Conservation (phyloP, 2,113 vertebrate species). For the Rhynchopsitta pachyrhyncha region DNA sequence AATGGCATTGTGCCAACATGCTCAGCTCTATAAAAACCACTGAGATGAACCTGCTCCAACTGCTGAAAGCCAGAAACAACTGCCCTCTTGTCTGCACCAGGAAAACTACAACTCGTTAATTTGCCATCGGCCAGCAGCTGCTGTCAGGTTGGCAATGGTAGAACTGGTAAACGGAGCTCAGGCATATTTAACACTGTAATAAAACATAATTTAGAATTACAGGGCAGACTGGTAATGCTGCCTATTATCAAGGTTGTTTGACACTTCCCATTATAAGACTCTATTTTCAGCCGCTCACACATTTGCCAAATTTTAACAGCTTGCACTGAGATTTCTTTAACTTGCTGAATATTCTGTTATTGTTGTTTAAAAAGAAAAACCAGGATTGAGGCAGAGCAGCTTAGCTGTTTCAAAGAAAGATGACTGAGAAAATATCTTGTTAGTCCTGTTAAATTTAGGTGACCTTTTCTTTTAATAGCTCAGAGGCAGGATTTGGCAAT, state of each 20-base stretch:
- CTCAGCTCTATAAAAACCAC: background rate
- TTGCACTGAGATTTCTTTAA: constrained; percentile 45
- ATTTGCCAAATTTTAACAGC: constrained; percentile 62
- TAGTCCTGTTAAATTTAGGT: constrained; percentile 41
- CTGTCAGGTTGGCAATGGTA: constrained; percentile 24
- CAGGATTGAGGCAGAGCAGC: background rate
- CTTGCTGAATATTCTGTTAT: constrained; percentile 30
- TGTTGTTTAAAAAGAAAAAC: constrained; percentile 3
- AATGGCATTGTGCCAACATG: constrained; percentile 32
- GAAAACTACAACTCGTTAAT: constrained; percentile 60
- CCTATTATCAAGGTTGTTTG: constrained; percentile 62
- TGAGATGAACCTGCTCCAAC: constrained; percentile 46
- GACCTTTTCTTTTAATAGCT: constrained; percentile 53
- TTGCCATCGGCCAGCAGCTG: constrained; percentile 51
- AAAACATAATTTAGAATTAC: constrained; percentile 61
- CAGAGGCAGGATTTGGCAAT: constrained; percentile 16
- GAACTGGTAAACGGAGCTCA: constrained; percentile 24
- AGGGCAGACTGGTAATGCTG: constrained; percentile 55
- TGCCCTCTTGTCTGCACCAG: constrained; percentile 37
- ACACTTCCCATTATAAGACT: constrained; percentile 56
- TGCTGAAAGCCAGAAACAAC: constrained; percentile 57
- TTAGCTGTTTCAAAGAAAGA: constrained; percentile 49
- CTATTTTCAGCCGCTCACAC: constrained; percentile 43
- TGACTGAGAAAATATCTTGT: constrained; percentile 34
- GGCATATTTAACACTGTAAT: constrained; percentile 60